These are phyloP conservation scores for Acrocera orbiculus DNA, from an alignment of 2,888 invertebrate genomes.

Conservation along the genomic window DNA sequence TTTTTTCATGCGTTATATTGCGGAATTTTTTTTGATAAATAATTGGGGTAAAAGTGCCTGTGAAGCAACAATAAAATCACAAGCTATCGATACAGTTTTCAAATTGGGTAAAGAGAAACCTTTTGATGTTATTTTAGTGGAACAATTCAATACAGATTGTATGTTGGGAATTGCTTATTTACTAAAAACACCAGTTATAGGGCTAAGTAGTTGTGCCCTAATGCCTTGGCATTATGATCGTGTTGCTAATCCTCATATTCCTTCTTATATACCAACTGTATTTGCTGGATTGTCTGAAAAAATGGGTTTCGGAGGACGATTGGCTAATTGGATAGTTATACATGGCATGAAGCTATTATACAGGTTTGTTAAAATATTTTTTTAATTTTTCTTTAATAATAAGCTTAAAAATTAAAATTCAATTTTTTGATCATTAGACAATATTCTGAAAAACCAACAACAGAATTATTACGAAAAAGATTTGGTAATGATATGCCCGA, in stretches of 20 bases:
- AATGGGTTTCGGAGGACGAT: conserved; percentile 30
- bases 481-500: conserved; percentile 32
- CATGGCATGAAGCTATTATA: conserved; percentile 21
- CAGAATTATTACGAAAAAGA: conserved; percentile 23
- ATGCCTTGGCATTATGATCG: conserved; percentile 43
- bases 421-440: conserved; percentile 9
- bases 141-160: conserved; percentile 57
- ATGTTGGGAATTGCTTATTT: conserved; percentile 46
- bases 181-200: conserved; percentile 42
- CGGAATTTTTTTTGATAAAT: conserved; percentile 25
- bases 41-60: conserved; percentile 26
- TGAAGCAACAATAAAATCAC: conserved; percentile 23
- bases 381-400: conserved; percentile 8
- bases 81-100: conserved; percentile 25
- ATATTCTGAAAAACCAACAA: conserved; percentile 16
- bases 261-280: conserved; percentile 37
- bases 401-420: conserved; percentile 5
- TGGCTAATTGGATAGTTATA: conserved; percentile 31
- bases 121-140: conserved; percentile 49
- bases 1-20: conserved; percentile 20
- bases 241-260: conserved; percentile 40
- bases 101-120: conserved; percentile 27
- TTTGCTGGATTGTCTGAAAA: conserved; percentile 33
- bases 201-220: conserved; percentile 36
- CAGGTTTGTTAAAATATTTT: conserved; percentile 14